Percentiles rank a stretch among this genome's conserved stretches.
Conservation (phyloP, 1,140 invertebrate species). For the Pararge aegeria region DNA sequence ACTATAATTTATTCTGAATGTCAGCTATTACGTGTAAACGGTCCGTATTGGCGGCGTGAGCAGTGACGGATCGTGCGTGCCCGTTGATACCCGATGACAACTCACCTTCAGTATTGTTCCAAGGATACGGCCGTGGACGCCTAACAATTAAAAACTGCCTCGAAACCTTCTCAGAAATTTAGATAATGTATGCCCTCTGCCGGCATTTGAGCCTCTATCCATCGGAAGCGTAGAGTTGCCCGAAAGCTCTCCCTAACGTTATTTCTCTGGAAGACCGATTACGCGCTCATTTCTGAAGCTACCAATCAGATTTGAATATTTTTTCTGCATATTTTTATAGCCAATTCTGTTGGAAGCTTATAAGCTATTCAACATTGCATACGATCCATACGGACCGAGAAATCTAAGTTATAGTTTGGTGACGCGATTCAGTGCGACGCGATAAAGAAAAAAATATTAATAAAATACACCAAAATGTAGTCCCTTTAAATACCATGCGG, state of each 20-base stretch:
- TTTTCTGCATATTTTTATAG: no score
- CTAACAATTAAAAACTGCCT: constrained; percentile 49
- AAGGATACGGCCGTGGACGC: constrained; percentile 43
- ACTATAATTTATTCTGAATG: not conserved
- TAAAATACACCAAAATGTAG: no score
- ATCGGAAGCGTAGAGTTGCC: not conserved
- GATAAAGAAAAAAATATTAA: no score
- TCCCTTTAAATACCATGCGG: no score
- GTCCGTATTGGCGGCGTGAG: not conserved
- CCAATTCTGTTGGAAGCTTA: no score
- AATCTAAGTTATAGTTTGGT: no score
- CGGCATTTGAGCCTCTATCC: not conserved
- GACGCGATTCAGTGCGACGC: no score
- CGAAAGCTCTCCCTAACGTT: not conserved
- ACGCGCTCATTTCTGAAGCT: no score
- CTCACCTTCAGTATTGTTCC: constrained; percentile 37
- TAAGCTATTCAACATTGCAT: no score
- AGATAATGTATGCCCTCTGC: constrained; percentile 9
- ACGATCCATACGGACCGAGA: no score
- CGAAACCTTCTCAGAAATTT: constrained; percentile 56
- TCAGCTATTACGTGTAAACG: constrained; percentile 1
- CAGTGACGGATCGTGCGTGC: constrained; percentile 14
- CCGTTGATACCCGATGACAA: constrained; percentile 20
- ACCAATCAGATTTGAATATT: no score
- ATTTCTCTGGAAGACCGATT: no score